A percentile compares a stretch with the other conserved stretches of the same genome.
phyloP scores from a whole-genome alignment of 2,113 vertebrate genomes.

The Amazona vittata region DNA sequence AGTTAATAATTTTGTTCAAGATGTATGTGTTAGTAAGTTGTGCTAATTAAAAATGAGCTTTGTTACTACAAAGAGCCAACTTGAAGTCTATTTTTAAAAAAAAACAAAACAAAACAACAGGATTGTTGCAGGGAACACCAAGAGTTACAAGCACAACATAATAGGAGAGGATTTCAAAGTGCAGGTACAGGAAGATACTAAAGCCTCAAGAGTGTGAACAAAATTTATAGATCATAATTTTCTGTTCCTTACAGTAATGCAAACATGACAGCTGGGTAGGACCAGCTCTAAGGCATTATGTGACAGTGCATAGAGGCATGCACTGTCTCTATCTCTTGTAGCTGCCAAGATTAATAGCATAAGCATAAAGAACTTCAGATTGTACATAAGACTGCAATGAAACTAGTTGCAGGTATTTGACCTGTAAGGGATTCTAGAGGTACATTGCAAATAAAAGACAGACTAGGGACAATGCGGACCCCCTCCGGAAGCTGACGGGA shows the following conservation, averaged over 20 bases:
- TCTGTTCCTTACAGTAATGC: not conserved
- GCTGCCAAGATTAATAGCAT: not conserved
- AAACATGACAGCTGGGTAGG: not conserved
- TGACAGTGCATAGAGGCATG: not conserved
- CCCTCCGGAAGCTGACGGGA: no score
- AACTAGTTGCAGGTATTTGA: not conserved
- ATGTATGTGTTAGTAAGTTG: not conserved
- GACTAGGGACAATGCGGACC: no score
- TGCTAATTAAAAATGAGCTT: not conserved
- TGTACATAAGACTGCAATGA: rapidly evolving
- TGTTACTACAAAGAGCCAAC: not conserved
- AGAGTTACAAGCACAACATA: rapidly evolving
- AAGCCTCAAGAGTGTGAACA: not conserved
- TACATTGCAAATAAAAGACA: no score
- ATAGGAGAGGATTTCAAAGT: not conserved
- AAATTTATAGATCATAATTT: not conserved
- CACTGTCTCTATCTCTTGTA: no score
- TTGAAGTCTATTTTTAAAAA: not conserved
- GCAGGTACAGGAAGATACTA: rapidly evolving
- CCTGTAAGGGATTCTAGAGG: no score
- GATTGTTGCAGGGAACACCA: not conserved
- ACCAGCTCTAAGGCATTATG: not conserved
- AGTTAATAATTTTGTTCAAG: not conserved
- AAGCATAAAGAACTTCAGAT: not conserved
- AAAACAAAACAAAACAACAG: rapidly evolving